A percentile compares a stretch with the other conserved stretches of the same genome.
Conservation (phyloP, 2,888 invertebrate species). For the Amiota mariae region DNA sequence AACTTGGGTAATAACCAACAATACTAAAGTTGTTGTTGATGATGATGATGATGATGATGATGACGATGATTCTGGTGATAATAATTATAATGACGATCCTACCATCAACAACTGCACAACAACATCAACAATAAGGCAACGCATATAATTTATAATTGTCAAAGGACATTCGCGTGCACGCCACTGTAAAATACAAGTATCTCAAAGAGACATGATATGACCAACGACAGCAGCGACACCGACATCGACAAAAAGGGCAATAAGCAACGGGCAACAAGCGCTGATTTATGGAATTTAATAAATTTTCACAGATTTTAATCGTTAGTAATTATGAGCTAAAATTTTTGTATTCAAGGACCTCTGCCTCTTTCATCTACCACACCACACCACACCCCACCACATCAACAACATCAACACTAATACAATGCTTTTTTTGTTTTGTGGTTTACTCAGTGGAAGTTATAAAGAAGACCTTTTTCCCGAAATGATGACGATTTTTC, state of each 20-base stretch:
- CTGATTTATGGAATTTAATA: conserved; percentile 72
- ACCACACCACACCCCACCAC: not conserved
- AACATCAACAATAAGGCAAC: conserved; percentile 20
- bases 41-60: no score
- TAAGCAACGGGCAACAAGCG: conserved; percentile 35
- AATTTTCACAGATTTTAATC: conserved; percentile 71
- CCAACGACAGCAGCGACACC: conserved; percentile 19
- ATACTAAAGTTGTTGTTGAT: not conserved
- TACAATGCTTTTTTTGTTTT: conserved; percentile 8
- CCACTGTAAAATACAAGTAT: no score
- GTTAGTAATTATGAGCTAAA: conserved; percentile 62
- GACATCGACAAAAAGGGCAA: conserved; percentile 7
- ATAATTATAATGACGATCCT: conserved; percentile 12
- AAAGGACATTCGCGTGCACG: conserved; percentile 50
- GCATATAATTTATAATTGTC: conserved; percentile 67
- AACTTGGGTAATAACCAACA: conserved; percentile 46
- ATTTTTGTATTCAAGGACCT: not conserved
- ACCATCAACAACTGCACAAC: no score
- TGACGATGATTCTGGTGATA: conserved; percentile 21
- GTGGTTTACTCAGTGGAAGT: not conserved
- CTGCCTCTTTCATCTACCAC: not conserved
- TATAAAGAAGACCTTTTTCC: no score
- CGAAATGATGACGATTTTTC: conserved; percentile 42
- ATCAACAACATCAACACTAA: not conserved
- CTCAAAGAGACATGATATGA: conserved; percentile 9